phyloP scores from a whole-genome alignment of 92 coral and sea anemone species.

The Nematostella vectensis region DNA sequence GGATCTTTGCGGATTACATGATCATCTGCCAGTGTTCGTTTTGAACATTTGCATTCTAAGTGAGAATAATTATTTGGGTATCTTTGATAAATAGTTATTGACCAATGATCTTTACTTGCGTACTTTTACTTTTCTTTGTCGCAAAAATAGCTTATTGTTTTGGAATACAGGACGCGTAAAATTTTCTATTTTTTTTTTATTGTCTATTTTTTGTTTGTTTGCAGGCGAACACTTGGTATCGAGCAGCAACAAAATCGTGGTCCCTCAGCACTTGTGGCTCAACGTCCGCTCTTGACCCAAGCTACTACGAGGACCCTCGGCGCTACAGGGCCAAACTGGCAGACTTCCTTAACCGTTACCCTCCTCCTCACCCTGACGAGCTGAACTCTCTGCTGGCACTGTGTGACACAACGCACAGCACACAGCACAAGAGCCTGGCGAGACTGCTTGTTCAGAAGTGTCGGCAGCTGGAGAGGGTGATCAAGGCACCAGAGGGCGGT shows the following conservation, averaged over 20 bases:
- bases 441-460: constrained; percentile 63
- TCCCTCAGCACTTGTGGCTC: constrained; percentile 22
- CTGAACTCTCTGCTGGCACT: constrained; percentile 42
- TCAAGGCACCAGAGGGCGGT: constrained; percentile 63
- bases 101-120: too few relatives aligned
- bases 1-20: too few relatives aligned
- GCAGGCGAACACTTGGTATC: constrained; percentile 86
- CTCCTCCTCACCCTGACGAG: constrained; percentile 77
- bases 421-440: constrained; percentile 57
- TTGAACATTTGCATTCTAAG: too few relatives aligned
- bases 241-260: constrained; percentile 63
- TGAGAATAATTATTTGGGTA: too few relatives aligned
- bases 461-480: constrained; percentile 61
- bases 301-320: constrained; percentile 33
- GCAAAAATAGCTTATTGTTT: too few relatives aligned
- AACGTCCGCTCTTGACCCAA: constrained; percentile 25
- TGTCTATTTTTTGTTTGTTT: constrained; percentile 1
- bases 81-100: too few relatives aligned
- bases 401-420: constrained; percentile 43
- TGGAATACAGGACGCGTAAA: too few relatives aligned
- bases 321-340: constrained; percentile 33
- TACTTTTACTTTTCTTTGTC: too few relatives aligned
- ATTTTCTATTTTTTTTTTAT: too few relatives aligned
- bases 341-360: constrained; percentile 51
- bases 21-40: too few relatives aligned